These are phyloP conservation scores for Boloria selene DNA, from an alignment of 2,888 invertebrate genomes.

Conservation along the genomic window DNA sequence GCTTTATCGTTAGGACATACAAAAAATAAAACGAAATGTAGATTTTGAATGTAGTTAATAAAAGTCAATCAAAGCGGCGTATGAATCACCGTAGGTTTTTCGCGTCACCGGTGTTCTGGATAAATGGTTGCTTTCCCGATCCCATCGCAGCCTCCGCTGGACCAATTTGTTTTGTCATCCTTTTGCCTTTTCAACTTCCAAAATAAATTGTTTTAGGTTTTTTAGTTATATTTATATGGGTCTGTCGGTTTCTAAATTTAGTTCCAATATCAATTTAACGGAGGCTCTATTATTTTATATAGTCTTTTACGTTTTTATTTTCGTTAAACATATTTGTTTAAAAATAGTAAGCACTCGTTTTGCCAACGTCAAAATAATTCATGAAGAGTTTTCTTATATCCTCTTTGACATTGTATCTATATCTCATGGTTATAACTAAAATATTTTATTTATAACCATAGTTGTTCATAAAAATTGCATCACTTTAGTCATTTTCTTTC, in stretches of 20 bases:
- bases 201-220: constrained; percentile 26
- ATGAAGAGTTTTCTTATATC: too few relatives aligned
- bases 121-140: constrained; percentile 15
- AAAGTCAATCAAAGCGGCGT: constrained; percentile 21
- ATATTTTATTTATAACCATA: too few relatives aligned
- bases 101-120: constrained; percentile 26
- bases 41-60: constrained; percentile 3
- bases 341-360: too few relatives aligned
- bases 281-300: not conserved
- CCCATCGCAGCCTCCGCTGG: constrained; percentile 7
- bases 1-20: not conserved
- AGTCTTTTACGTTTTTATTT: not conserved
- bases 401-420: too few relatives aligned
- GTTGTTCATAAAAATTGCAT: too few relatives aligned
- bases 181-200: constrained; percentile 19
- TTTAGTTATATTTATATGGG: constrained; percentile 3
- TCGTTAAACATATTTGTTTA: too few relatives aligned
- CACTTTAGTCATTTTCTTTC: too few relatives aligned
- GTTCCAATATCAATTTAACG: not conserved
- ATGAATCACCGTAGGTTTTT: constrained; percentile 21
- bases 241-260: not conserved
- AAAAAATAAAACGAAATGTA: not conserved
- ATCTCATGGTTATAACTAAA: too few relatives aligned
- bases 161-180: constrained; percentile 25
- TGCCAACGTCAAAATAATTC: too few relatives aligned